Evolutionary conservation across 2,113 vertebrate species (phyloP), one percentile per base, ranked within the genome.

Genomic region (Oreochromis aureus): DNA sequence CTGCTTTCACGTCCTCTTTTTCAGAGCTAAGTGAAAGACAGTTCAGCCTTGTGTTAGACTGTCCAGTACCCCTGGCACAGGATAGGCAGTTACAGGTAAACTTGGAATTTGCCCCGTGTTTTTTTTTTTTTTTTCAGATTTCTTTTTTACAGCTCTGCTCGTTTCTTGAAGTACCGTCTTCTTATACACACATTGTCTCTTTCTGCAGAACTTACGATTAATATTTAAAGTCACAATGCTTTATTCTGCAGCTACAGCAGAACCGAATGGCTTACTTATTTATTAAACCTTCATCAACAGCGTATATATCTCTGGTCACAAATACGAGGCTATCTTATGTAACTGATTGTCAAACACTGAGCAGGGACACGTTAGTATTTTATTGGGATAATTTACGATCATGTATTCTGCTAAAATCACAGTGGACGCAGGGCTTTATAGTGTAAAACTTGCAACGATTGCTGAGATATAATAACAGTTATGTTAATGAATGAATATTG

Each of bases 321-420:
- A 71, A 46, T 71, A 24, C 3, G 63, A 6, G 36, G 19, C 34
- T 41, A 13, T 71, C 63, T 41, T 44, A 22, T 44, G n/a, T 22
- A 71, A 44, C 36, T 44, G n/a, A 9, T 7, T 27, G 66, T 46
- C 66, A 46, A 73, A 73, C 66, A 46, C 66, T 46, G 66, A 73
- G 66, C 7, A 18, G 22, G 8, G 13, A 46, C 5, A 0, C 2
- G 5, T 73, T 44, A 1, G 13, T 73, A 73, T 71, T 71, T 71
- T 16, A 24, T 44, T 71, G 22, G 2, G 69, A 73, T 46, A 0
- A 11, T 73, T 18, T 73, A 0, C 15, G 0, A 0, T 48, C 9
- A 7, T 11, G 15, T 73, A 30, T 73, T 73, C 15, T 76, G 41
- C 13, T 48, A 48, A 2, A 76, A 73, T 73, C 41, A 46, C 12